Percentiles rank a stretch among this genome's conserved stretches.
Evolutionary conservation across 2,113 vertebrate species (phyloP).

Genomic region (Phrynosoma blainvillii): DNA sequence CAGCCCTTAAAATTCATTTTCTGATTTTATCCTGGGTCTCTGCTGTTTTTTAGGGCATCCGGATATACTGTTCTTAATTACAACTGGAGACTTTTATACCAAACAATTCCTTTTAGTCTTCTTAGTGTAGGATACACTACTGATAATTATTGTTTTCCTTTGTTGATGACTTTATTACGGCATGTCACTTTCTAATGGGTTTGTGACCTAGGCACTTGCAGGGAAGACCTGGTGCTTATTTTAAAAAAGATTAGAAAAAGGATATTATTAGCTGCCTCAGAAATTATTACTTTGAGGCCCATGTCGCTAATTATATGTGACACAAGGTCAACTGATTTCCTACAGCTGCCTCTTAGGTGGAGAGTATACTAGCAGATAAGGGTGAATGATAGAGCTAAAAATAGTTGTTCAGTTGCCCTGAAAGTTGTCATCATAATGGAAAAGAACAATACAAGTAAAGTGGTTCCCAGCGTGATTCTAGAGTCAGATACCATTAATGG

Average conservation of each 20-base stretch:
- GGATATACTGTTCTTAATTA: neutral
- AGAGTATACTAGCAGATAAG: slow-evolving; percentile 13
- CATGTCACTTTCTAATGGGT: slow-evolving; percentile 29
- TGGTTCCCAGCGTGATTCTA: slow-evolving; percentile 26
- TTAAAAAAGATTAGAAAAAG: neutral
- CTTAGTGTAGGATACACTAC: neutral
- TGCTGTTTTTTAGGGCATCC: neutral
- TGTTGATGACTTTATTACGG: slow-evolving; percentile 48
- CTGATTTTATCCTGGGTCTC: neutral
- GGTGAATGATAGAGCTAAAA: slow-evolving; percentile 49
- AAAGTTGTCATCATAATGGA: slow-evolving; percentile 16
- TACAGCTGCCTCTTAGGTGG: slow-evolving; percentile 44
- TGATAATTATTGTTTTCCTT: slow-evolving; percentile 36
- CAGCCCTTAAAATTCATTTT: neutral
- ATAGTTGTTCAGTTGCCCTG: slow-evolving; percentile 16
- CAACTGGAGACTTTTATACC: neutral
- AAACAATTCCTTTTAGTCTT: neutral
- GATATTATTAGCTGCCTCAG: slow-evolving; percentile 25
- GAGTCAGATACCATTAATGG: slow-evolving; percentile 15
- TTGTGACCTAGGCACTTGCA: slow-evolving; percentile 35
- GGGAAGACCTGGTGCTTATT: slow-evolving; percentile 38
- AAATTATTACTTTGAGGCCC: slow-evolving; percentile 45
- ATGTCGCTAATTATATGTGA: slow-evolving; percentile 37
- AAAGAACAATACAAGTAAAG: slow-evolving; percentile 26
- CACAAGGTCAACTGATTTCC: neutral